A percentile compares a stretch with the other conserved stretches of the same genome.
These are phyloP conservation scores for Potorous gilbertii DNA, from an alignment of 2,797 vertebrate genomes.

Conservation along the genomic window DNA sequence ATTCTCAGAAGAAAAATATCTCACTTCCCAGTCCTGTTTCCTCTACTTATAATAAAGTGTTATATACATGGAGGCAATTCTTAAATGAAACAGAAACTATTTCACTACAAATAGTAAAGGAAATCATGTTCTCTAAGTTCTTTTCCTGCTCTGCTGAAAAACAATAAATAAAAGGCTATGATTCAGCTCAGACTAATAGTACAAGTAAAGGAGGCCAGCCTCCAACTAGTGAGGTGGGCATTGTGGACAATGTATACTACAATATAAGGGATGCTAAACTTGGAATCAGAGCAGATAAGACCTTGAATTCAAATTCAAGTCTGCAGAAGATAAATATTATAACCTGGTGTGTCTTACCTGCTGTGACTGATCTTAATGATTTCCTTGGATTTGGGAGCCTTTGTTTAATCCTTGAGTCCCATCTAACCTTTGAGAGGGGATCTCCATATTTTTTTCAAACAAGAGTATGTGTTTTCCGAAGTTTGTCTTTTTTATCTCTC, in stretches of 20 bases:
- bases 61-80: background rate
- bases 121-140: background rate
- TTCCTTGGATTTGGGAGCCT: no score
- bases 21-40: background rate
- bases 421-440: no score
- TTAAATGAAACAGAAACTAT: background rate
- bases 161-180: background rate
- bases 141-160: background rate
- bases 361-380: no score
- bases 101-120: background rate
- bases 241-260: background rate
- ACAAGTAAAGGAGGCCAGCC: background rate
- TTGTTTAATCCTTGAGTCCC: no score
- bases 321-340: no score
- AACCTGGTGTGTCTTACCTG: no score
- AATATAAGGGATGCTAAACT: background rate
- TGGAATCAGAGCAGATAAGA: background rate
- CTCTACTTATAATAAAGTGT: background rate
- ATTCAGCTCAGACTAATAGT: background rate
- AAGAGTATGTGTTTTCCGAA: no score
- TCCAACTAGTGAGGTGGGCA: background rate
- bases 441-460: no score
- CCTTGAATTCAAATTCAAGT: background rate
- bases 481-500: no score
- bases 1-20: background rate